Evolutionary conservation across 2,888 invertebrate species (phyloP).

Genomic region (Atherix ibis): DNA sequence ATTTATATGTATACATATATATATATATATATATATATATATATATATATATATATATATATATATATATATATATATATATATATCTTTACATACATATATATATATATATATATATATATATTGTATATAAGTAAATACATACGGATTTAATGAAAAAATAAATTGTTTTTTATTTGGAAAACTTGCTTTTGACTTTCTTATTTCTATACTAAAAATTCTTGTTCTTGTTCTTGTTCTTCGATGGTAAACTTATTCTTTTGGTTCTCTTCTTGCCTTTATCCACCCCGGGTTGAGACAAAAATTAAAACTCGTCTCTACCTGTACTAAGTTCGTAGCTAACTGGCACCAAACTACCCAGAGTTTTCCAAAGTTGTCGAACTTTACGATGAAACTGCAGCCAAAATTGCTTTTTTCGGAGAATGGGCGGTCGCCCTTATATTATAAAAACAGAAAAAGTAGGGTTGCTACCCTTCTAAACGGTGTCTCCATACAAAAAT

Average conservation of each 20-base stretch:
- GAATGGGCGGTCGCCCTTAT: constrained; percentile 17
- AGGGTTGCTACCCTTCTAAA: constrained; percentile 8
- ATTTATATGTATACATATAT: too few species aligned
- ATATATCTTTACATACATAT: too few species aligned
- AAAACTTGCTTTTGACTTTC: constrained; percentile 9
- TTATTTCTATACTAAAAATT: constrained; percentile 8
- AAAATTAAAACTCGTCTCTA: constrained; percentile 33
- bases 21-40: too few species aligned
- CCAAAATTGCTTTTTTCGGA: constrained; percentile 18
- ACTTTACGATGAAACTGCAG: constrained; percentile 31
- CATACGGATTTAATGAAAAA: too few species aligned
- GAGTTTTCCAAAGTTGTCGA: constrained; percentile 35
- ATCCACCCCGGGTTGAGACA: constrained; percentile 22
- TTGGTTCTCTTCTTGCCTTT: too few species aligned
- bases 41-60: too few species aligned
- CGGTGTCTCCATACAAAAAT: too few species aligned
- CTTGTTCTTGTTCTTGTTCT: constrained; percentile 11
- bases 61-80: too few species aligned
- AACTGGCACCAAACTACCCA: constrained; percentile 32
- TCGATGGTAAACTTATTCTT: constrained; percentile 10
- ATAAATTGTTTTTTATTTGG: too few species aligned
- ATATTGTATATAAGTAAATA: too few species aligned
- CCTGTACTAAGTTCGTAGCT: constrained; percentile 36
- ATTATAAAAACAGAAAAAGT: constrained; percentile 4
- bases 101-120: too few species aligned